Conservation (phyloP, 1,140 invertebrate genomes). For the Sarcophaga peregrina region DNA sequence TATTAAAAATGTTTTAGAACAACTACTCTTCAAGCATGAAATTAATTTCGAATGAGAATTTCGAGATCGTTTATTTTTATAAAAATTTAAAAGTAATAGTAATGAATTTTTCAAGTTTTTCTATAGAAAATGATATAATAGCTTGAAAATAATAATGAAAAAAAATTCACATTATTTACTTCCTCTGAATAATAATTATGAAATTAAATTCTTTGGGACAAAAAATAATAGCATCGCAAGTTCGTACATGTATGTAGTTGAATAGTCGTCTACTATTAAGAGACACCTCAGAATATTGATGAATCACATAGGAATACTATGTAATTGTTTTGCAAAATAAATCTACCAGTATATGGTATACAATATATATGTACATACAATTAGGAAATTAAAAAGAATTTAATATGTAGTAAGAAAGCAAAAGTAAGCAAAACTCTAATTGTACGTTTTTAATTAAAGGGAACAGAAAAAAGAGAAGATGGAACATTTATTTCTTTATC, state of each 20-base stretch:
- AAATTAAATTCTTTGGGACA: constrained; percentile 19
- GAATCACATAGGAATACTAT: neutral
- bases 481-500: too few relatives aligned
- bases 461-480: neutral
- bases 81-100: too few relatives aligned
- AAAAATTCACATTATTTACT: neutral
- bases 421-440: neutral
- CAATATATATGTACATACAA: neutral
- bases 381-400: neutral
- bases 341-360: neutral
- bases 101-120: too few relatives aligned
- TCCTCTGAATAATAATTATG: constrained; percentile 9
- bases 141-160: neutral
- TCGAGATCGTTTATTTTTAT: too few relatives aligned
- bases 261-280: neutral
- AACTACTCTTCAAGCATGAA: too few relatives aligned
- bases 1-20: too few relatives aligned
- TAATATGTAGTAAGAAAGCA: neutral
- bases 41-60: too few relatives aligned
- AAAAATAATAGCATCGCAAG: neutral
- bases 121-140: constrained; percentile 13
- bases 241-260: neutral
- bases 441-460: neutral
- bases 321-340: neutral
- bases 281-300: neutral